These are phyloP conservation scores for Platygyra sinensis DNA, from an alignment of 64 coral and sea anemone genomes.

Conservation along the genomic window DNA sequence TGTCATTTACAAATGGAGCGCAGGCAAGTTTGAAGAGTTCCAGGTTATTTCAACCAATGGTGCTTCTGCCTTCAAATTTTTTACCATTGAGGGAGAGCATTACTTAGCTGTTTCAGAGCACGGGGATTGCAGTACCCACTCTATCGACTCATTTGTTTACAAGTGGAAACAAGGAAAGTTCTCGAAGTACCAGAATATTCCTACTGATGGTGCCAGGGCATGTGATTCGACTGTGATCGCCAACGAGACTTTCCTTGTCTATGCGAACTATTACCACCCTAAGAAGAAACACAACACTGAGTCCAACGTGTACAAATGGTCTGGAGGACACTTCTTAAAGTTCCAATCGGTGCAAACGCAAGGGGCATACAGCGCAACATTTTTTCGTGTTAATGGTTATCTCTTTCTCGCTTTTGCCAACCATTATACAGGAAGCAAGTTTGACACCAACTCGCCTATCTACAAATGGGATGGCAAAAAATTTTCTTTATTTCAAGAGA, in stretches of 20 bases:
- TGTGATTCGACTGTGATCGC: not conserved
- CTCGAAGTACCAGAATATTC: not conserved
- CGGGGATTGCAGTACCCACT: not conserved
- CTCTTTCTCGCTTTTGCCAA: not conserved
- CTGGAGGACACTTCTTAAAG: not conserved
- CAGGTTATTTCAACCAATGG: conserved; percentile 5
- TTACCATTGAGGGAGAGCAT: not conserved
- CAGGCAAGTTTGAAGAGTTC: not conserved
- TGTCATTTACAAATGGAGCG: conserved; percentile 16
- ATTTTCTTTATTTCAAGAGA: not conserved
- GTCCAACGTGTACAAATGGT: not conserved
- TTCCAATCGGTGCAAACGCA: not conserved
- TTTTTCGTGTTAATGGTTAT: not conserved
- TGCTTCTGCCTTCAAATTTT: not conserved
- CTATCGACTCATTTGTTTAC: not conserved
- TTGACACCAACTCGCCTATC: not conserved
- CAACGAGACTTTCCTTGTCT: not conserved
- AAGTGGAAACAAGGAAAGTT: not conserved
- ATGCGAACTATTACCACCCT: not conserved
- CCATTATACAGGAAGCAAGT: not conserved
- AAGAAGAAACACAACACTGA: not conserved
- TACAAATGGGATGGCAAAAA: not conserved
- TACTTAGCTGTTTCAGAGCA: not conserved
- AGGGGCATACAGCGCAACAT: not conserved
- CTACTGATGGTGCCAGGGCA: not conserved